Evolutionary conservation across 2,113 vertebrate genomes (phyloP).

Genomic region (Zingel zingel): DNA sequence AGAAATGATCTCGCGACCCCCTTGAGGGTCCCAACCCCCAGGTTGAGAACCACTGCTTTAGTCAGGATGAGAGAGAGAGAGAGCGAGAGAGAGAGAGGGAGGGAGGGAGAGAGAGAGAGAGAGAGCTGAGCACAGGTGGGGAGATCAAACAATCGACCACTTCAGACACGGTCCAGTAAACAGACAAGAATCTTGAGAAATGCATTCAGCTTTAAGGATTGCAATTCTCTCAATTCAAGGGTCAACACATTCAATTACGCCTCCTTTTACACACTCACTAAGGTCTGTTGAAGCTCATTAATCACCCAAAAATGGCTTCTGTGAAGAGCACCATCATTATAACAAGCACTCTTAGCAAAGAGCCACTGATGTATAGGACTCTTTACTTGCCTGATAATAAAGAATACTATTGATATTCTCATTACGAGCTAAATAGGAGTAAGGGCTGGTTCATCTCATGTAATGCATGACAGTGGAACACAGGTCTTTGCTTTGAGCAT

Average conservation of each 20-base stretch:
- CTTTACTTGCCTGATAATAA: background rate
- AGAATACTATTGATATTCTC: conserved; percentile 5
- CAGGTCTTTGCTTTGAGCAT: conserved; percentile 15
- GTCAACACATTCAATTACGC: conserved; percentile 56
- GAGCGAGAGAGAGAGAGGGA: background rate
- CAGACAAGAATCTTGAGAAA: conserved; percentile 54
- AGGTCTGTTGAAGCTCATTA: conserved; percentile 47
- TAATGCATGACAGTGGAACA: background rate
- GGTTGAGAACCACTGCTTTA: background rate
- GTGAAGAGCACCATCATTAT: conserved; percentile 32
- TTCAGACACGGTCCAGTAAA: conserved; percentile 37
- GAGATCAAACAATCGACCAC: conserved; percentile 46
- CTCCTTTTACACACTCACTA: conserved; percentile 25
- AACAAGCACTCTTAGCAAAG: conserved; percentile 8
- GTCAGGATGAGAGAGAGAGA: conserved; percentile 13
- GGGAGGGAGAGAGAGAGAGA: background rate
- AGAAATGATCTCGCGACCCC: no score
- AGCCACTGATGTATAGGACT: conserved; percentile 11
- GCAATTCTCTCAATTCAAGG: conserved; percentile 44
- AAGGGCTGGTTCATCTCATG: background rate
- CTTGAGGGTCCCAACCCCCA: no score
- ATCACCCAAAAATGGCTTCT: conserved; percentile 48
- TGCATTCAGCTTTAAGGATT: conserved; percentile 38
- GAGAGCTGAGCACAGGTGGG: background rate
- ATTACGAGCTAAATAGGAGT: background rate